These are phyloP conservation scores for Dasyurus viverrinus DNA, from an alignment of 2,113 vertebrate species.

Conservation along the genomic window DNA sequence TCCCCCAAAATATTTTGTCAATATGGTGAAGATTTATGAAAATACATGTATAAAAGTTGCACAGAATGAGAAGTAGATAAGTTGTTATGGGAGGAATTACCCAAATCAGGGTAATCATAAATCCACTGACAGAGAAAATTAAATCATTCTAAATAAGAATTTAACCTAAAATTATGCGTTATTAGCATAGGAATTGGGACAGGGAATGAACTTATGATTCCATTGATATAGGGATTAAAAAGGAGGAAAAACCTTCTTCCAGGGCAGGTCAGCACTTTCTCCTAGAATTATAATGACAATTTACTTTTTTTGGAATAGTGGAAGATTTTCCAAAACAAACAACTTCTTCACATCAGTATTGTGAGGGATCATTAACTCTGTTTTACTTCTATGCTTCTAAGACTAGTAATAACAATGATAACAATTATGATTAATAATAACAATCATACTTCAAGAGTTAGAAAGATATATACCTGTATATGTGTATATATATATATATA, in stretches of 20 bases:
- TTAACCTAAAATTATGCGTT: not conserved
- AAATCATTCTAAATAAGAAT: not conserved
- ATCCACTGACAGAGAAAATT: not conserved
- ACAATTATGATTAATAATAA: not conserved
- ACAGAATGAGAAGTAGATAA: not conserved
- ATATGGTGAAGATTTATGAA: not conserved
- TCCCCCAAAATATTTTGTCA: not conserved
- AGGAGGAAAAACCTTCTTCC: not conserved
- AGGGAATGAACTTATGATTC: not conserved
- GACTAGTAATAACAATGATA: not conserved
- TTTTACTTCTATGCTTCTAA: not conserved
- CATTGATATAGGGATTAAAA: not conserved
- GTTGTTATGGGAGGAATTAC: not conserved
- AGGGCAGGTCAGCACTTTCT: not conserved
- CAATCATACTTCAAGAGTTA: not conserved
- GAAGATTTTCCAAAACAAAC: not conserved
- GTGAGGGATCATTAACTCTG: not conserved
- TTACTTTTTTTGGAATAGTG: not conserved
- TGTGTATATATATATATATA: not conserved
- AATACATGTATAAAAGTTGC: not conserved
- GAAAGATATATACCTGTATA: not conserved
- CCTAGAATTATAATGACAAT: not conserved
- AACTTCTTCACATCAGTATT: not conserved
- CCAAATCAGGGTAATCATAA: not conserved
- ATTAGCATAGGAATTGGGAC: not conserved